Evolutionary conservation across 2,888 invertebrate genomes (phyloP).

Genomic region (Julus scanicus): DNA sequence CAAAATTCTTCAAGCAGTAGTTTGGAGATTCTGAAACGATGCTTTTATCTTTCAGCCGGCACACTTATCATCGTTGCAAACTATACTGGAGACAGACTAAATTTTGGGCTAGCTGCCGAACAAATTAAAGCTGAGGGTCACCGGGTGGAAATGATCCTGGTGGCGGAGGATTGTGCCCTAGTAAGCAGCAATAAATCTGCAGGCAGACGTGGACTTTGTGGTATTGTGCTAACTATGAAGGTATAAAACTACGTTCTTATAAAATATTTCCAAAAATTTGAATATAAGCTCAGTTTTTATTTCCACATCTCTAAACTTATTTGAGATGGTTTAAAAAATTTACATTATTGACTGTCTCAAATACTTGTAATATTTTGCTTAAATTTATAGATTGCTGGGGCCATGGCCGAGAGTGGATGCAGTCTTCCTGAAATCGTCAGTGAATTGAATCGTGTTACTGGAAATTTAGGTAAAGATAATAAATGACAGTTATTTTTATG

Average conservation of each 20-base stretch:
- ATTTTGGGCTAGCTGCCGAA: slow-evolving; percentile 84
- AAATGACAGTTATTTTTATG: not conserved
- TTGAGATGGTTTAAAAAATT: not conserved
- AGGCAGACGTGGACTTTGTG: slow-evolving; percentile 74
- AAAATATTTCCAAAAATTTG: too few relatives aligned
- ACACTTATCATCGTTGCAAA: slow-evolving; percentile 80
- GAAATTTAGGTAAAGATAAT: slow-evolving; percentile 49
- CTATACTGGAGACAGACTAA: slow-evolving; percentile 81
- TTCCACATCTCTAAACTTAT: not conserved
- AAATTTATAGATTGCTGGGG: slow-evolving; percentile 76
- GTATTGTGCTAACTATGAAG: slow-evolving; percentile 70
- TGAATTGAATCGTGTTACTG: slow-evolving; percentile 65
- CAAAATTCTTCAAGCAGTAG: not conserved
- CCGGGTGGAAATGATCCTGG: slow-evolving; percentile 71
- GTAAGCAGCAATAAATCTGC: slow-evolving; percentile 68
- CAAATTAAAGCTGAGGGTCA: slow-evolving; percentile 75
- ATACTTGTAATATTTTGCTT: not conserved
- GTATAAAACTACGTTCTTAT: slow-evolving; percentile 52
- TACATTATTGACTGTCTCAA: not conserved
- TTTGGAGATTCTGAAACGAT: not conserved
- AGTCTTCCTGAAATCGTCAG: slow-evolving; percentile 71
- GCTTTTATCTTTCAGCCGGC: slow-evolving; percentile 68
- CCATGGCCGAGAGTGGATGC: slow-evolving; percentile 75
- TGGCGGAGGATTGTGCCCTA: slow-evolving; percentile 78
- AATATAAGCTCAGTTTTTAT: too few relatives aligned